Evolutionary conservation across 2,113 vertebrate species (phyloP).

Genomic region (Trematomus loennbergii): DNA sequence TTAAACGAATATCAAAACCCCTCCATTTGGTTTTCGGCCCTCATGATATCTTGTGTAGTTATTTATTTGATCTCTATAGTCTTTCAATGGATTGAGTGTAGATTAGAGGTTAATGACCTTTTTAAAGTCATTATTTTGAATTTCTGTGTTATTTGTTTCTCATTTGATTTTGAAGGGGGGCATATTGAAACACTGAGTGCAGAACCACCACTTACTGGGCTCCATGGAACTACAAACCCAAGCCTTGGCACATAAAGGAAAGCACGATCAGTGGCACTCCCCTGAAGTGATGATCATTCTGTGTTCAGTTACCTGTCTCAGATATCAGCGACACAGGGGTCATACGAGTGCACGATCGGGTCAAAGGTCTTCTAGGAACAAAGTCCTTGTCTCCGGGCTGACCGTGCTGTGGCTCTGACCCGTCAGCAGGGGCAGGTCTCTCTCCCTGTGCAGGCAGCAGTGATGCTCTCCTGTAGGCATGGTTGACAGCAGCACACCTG

Average conservation of each 20-base stretch:
- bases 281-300: not conserved
- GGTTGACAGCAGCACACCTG: slow-evolving; percentile 5
- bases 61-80: not conserved
- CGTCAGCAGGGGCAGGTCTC: slow-evolving; percentile 8
- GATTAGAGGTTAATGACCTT: not conserved
- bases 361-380: slow-evolving; percentile 90
- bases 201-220: not conserved
- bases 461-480: not conserved
- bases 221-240: not conserved
- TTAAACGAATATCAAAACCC: not conserved
- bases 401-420: slow-evolving; percentile 62
- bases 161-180: not conserved
- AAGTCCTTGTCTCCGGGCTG: slow-evolving; percentile 80
- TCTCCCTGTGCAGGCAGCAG: slow-evolving; percentile 13
- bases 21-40: too few species aligned
- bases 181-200: not conserved
- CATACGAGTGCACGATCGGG: slow-evolving; percentile 92
- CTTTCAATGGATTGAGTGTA: not conserved
- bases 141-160: not conserved
- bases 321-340: slow-evolving; percentile 89
- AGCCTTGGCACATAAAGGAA: not conserved
- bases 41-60: not conserved
- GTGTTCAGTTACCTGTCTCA: slow-evolving; percentile 87
- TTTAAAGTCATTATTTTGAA: too few species aligned
- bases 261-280: not conserved